Base-by-base conservation (phyloP, 2,113 vertebrate species). In the Oncorhynchus gorbuscha region DNA sequence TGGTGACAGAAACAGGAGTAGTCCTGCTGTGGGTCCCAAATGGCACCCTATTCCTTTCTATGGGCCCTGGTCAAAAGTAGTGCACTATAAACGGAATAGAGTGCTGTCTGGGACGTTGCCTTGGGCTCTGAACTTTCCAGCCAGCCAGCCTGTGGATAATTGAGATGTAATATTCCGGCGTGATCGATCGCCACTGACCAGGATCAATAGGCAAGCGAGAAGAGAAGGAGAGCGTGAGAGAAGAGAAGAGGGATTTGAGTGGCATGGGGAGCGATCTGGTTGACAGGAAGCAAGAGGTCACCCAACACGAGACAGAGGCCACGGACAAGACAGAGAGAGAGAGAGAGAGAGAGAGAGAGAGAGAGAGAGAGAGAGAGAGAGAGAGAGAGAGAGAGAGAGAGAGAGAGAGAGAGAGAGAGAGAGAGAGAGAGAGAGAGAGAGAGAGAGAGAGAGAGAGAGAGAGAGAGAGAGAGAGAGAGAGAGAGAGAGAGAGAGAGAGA, bases 131-230 rank as follows among this genome's bases (percentile, higher is more conserved):
- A 55, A 55, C 51, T 55, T 18, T 55, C 51, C 49, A 22, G 59
- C 8, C 39, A 45, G 39, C 59, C 59, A 62, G 20, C 59, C 39
- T 22, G 35, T n/a, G 71, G 22, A 69, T 76, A 95, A 95, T 96
- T 94, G 95, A 94, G 94, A 92, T 88, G 89, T 95, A 93, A 95
- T 79, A 93, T 94, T 94, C 95, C 93, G 90, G 90, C 90, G 83
- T 84, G 93, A 95, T 94, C 93, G 90, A 95, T 95, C 94, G 79
- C 75, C 84, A 85, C 89, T 82, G 89, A 87, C 92, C 89, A 74
- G 85, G 88, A 95, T 96, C 94, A 87, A 95, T 95, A 94, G 74
- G 67, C 76, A 79, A 85, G 85, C 76, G 87, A 90, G 84, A 45
- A 45, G 39, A 45, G 8, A 45, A 45, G 39, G 39, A 45, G 39